Evolutionary conservation across 2,888 invertebrate genomes (phyloP).

Genomic region (Oscheius sp.): DNA sequence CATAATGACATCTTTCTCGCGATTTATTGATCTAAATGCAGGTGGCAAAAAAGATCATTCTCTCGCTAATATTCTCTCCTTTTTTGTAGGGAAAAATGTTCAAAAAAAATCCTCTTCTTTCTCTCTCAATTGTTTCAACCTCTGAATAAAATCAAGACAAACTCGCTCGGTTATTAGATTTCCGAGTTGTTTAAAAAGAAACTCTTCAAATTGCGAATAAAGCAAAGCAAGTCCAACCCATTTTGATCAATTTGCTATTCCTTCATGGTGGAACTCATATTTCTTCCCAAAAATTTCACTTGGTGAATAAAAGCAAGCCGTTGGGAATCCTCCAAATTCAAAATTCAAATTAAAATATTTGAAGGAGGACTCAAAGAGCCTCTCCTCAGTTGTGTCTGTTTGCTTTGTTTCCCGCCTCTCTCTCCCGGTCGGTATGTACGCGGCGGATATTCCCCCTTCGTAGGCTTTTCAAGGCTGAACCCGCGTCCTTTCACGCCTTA

Average conservation of each 20-base stretch:
- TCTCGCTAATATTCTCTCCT: neutral
- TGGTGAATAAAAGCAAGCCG: too few relatives aligned
- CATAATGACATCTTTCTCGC: neutral
- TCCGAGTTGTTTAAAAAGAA: too few relatives aligned
- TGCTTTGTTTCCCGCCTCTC: conserved; percentile 20
- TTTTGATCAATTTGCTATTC: too few relatives aligned
- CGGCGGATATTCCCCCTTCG: conserved; percentile 16
- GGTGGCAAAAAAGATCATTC: neutral
- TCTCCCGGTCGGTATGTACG: conserved; percentile 20
- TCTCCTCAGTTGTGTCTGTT: neutral
- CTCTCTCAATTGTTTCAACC: too few relatives aligned
- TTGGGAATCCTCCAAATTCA: neutral
- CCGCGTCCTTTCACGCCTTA: conserved; percentile 16
- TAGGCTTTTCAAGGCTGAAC: conserved; percentile 1
- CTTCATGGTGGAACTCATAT: too few relatives aligned
- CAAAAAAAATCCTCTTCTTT: too few relatives aligned
- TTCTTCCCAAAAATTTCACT: too few relatives aligned
- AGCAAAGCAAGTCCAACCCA: too few relatives aligned
- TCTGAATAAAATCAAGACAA: too few relatives aligned
- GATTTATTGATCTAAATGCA: conserved; percentile 1
- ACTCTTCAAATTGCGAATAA: too few relatives aligned
- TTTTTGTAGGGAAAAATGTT: too few relatives aligned
- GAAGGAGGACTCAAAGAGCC: neutral
- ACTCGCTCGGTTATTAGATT: too few relatives aligned
- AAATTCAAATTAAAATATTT: neutral